These are phyloP conservation scores for Thomomys bottae DNA, from an alignment of 2,113 vertebrate species.

Conservation along the genomic window DNA sequence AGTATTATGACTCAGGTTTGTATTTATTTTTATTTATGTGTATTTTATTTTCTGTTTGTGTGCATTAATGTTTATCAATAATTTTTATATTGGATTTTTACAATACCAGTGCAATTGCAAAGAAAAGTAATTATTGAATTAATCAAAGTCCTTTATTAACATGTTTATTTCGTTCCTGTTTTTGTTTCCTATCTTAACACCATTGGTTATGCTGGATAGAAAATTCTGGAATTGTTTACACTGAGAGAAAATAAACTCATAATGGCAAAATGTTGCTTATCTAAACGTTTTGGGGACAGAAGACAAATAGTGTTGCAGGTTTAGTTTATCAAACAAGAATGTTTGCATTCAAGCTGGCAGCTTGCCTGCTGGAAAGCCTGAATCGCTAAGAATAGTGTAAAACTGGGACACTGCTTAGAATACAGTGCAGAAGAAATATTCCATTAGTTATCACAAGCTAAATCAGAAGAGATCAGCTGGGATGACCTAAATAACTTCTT, in stretches of 20 bases:
- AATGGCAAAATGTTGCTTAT: slow-evolving; percentile 47
- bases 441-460: slow-evolving; percentile 62
- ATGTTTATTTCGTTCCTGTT: neutral
- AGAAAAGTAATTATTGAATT: slow-evolving; percentile 17
- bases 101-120: neutral
- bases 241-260: slow-evolving; percentile 50
- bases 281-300: slow-evolving; percentile 30
- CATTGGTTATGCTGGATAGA: neutral
- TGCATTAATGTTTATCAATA: neutral
- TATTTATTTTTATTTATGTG: neutral
- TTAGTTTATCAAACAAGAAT: slow-evolving; percentile 45
- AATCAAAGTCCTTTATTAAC: neutral
- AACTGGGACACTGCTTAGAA: slow-evolving; percentile 59
- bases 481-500: slow-evolving; percentile 63
- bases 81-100: neutral
- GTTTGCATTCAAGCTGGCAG: slow-evolving; percentile 39
- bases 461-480: slow-evolving; percentile 55
- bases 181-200: neutral
- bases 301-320: slow-evolving; percentile 46
- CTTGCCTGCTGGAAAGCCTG: slow-evolving; percentile 33
- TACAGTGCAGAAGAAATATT: slow-evolving; percentile 54
- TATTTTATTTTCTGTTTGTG: neutral
- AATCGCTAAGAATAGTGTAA: slow-evolving; percentile 68
- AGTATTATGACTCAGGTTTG: neutral
- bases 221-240: neutral